Conservation (phyloP, 2,888 invertebrate species). For the Drosophila helvetica region DNA sequence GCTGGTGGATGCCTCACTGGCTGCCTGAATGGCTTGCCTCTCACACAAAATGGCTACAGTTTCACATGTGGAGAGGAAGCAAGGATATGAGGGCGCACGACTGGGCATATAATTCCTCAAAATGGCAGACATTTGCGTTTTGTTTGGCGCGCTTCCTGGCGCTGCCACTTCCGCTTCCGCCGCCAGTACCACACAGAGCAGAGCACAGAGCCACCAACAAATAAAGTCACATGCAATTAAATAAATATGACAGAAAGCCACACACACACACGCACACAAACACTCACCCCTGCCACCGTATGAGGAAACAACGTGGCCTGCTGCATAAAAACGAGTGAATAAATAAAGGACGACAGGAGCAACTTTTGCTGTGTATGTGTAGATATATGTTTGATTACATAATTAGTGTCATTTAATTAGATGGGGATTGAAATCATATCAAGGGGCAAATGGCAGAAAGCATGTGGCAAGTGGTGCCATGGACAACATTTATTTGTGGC, state of each 20-base stretch:
- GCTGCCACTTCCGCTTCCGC: slow-evolving; percentile 78
- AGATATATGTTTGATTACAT: slow-evolving; percentile 57
- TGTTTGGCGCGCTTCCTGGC: slow-evolving; percentile 78
- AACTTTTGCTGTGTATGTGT: slow-evolving; percentile 27
- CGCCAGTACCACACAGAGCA: slow-evolving; percentile 28
- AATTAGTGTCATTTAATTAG: slow-evolving; percentile 60
- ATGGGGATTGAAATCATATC: slow-evolving; percentile 10
- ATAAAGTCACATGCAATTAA: slow-evolving; percentile 76
- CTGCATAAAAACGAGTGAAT: slow-evolving; percentile 41
- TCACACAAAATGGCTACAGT: slow-evolving; percentile 39
- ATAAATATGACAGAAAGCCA: slow-evolving; percentile 68
- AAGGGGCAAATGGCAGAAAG: neutral
- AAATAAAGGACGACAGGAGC: slow-evolving; percentile 32
- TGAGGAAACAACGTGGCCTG: slow-evolving; percentile 16
- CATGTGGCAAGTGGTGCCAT: neutral
- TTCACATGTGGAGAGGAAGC: slow-evolving; percentile 48
- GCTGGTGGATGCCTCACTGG: slow-evolving; percentile 43
- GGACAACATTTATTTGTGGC: slow-evolving; percentile 1
- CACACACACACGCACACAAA: slow-evolving; percentile 19
- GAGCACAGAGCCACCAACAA: slow-evolving; percentile 14
- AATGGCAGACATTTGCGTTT: slow-evolving; percentile 78
- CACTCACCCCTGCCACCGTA: slow-evolving; percentile 25
- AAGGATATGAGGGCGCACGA: slow-evolving; percentile 25
- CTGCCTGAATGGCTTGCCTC: slow-evolving; percentile 27
- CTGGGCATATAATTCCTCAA: slow-evolving; percentile 73